Conservation (phyloP, 2,888 invertebrate genomes). For the Ennomos fuscantarius region DNA sequence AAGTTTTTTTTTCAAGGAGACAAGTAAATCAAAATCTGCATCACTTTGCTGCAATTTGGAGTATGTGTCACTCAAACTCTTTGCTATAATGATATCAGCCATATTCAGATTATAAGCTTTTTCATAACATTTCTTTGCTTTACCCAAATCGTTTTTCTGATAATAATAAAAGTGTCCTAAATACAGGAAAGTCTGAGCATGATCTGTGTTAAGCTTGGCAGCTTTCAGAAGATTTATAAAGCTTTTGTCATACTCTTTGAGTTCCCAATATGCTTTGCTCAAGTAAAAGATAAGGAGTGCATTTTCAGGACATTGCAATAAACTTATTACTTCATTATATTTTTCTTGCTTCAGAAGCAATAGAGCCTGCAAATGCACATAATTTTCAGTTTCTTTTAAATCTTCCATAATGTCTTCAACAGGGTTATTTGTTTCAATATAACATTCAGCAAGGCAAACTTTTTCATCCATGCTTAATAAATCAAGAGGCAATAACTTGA, state of each 20-base stretch:
- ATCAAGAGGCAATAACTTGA: constrained; percentile 59
- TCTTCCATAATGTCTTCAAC: constrained; percentile 57
- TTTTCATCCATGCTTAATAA: constrained; percentile 56
- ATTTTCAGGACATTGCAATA: constrained; percentile 75
- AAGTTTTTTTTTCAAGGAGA: constrained; percentile 74
- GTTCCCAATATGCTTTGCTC: constrained; percentile 86
- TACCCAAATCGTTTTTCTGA: constrained; percentile 86
- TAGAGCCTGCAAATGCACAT: constrained; percentile 78
- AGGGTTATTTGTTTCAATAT: constrained; percentile 63
- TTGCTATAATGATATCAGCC: constrained; percentile 87
- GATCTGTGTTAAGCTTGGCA: constrained; percentile 90
- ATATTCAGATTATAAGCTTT: constrained; percentile 92
- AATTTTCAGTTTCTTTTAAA: constrained; percentile 58
- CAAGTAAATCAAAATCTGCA: constrained; percentile 86
- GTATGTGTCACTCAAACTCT: constrained; percentile 91
- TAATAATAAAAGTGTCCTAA: constrained; percentile 91
- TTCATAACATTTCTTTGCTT: constrained; percentile 93
- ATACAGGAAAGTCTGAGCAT: constrained; percentile 89
- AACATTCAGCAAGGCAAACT: constrained; percentile 67
- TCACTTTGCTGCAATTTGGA: constrained; percentile 88
- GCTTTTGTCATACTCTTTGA: constrained; percentile 85
- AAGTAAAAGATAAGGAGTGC: constrained; percentile 84
- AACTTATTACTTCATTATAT: constrained; percentile 81
- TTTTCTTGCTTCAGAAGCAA: constrained; percentile 77
- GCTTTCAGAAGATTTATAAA: constrained; percentile 88